Conservation (phyloP, 2,113 vertebrate species). For the Nicator chloris region DNA sequence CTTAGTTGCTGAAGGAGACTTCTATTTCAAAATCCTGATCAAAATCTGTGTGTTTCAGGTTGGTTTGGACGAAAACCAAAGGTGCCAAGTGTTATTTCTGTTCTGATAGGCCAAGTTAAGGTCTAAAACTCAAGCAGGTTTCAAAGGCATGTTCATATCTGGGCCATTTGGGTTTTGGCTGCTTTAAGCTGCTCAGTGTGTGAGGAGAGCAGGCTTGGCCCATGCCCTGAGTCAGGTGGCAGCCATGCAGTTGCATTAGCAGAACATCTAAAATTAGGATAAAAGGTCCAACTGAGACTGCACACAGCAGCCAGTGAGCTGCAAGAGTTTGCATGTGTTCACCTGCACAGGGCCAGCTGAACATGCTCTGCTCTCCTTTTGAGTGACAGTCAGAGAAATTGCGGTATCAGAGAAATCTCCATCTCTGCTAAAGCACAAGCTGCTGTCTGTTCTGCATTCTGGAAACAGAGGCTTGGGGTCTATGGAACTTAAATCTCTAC, state of each 20-base stretch:
- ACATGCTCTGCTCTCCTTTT: neutral
- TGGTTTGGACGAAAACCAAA: neutral
- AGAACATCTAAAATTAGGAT: neutral
- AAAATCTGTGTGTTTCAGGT: neutral
- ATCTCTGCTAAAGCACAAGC: neutral
- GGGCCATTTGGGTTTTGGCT: neutral
- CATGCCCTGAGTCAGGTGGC: neutral
- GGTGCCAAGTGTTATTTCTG: neutral
- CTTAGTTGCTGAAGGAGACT: neutral
- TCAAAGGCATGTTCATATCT: neutral
- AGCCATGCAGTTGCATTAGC: neutral
- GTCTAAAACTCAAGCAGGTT: neutral
- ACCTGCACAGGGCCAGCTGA: neutral
- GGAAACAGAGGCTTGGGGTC: neutral
- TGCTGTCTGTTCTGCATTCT: neutral
- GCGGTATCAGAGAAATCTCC: neutral
- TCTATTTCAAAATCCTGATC: neutral
- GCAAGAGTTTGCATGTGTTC: neutral
- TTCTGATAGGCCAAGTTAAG: neutral
- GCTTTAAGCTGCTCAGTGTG: neutral
- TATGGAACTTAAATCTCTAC: neutral
- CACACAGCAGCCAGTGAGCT: neutral
- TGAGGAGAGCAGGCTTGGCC: neutral
- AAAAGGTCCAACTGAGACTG: neutral
- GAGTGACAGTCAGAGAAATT: neutral